A percentile compares a stretch with the other conserved stretches of the same genome.
Conservation (phyloP, 2,113 vertebrate genomes). For the Pelecanus crispus region DNA sequence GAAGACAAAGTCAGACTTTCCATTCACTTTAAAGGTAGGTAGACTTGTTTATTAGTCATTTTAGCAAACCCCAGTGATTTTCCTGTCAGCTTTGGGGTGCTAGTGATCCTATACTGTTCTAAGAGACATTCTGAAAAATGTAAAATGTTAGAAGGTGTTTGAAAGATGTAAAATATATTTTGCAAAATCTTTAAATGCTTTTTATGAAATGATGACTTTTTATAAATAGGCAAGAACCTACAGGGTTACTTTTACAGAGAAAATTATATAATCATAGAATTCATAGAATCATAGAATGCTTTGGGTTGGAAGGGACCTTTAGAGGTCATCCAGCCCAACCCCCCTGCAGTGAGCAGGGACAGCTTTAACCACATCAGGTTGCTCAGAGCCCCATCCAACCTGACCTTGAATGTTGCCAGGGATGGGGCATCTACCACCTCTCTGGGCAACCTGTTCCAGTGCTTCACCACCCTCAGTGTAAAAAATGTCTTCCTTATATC, state of each 20-base stretch:
- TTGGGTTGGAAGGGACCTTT: too few species aligned
- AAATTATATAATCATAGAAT: neutral
- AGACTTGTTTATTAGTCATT: constrained; percentile 32
- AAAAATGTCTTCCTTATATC: too few species aligned
- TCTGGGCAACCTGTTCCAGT: too few species aligned
- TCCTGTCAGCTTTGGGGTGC: neutral
- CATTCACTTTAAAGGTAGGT: constrained; percentile 37
- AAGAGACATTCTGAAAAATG: neutral
- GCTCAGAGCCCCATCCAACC: too few species aligned
- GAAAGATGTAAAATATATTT: neutral
- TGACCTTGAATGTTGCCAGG: too few species aligned
- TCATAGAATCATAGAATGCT: too few species aligned
- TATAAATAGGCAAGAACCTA: neutral
- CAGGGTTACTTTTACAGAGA: neutral
- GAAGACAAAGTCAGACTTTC: constrained; percentile 16
- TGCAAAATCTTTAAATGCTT: neutral
- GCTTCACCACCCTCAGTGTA: too few species aligned
- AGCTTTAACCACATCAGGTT: too few species aligned
- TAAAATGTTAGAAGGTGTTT: neutral
- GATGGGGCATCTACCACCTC: too few species aligned
- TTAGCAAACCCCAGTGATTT: constrained; percentile 19
- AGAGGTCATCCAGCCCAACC: too few species aligned
- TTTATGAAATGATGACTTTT: neutral
- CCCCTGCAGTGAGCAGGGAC: too few species aligned
- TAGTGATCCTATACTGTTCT: neutral